These are phyloP conservation scores for Porites evermanni DNA, from an alignment of 92 coral and sea anemone species.

Conservation along the genomic window DNA sequence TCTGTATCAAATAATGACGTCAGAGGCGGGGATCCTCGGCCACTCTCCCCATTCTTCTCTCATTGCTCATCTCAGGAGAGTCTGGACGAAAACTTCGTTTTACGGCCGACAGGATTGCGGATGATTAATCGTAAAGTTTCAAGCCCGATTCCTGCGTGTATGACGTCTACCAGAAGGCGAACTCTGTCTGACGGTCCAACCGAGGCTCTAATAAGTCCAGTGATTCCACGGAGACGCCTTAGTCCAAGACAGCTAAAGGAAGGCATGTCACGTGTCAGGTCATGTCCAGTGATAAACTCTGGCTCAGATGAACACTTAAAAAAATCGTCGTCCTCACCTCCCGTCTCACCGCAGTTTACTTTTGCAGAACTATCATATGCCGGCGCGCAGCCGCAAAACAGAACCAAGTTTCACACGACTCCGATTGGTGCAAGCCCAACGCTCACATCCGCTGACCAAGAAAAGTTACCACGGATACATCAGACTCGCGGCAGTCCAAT, in stretches of 20 bases:
- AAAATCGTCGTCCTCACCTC: background rate
- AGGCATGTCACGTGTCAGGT: conserved; percentile 13
- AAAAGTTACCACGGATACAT: conserved; percentile 33
- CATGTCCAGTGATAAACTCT: conserved; percentile 25
- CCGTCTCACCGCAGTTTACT: conserved; percentile 18
- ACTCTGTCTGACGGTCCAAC: conserved; percentile 40
- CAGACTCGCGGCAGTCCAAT: conserved; percentile 10
- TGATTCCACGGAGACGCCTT: conserved; percentile 21
- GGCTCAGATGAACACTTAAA: conserved; percentile 5
- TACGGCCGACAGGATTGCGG: conserved; percentile 3
- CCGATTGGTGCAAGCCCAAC: background rate
- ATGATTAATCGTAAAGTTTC: conserved; percentile 30
- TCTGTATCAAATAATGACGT: conserved; percentile 32
- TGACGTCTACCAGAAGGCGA: conserved; percentile 4
- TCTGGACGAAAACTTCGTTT: conserved; percentile 13
- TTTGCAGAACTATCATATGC: background rate
- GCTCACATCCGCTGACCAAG: background rate
- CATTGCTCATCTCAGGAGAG: conserved; percentile 8
- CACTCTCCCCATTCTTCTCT: conserved; percentile 36
- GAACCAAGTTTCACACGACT: conserved; percentile 2
- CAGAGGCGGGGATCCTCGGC: conserved; percentile 18
- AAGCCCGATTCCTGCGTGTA: conserved; percentile 31
- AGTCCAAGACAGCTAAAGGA: background rate
- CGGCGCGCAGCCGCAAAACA: background rate
- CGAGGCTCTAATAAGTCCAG: conserved; percentile 38